Base-by-base conservation (phyloP, 2,113 vertebrate genomes). In the Odocoileus hemionus region DNA sequence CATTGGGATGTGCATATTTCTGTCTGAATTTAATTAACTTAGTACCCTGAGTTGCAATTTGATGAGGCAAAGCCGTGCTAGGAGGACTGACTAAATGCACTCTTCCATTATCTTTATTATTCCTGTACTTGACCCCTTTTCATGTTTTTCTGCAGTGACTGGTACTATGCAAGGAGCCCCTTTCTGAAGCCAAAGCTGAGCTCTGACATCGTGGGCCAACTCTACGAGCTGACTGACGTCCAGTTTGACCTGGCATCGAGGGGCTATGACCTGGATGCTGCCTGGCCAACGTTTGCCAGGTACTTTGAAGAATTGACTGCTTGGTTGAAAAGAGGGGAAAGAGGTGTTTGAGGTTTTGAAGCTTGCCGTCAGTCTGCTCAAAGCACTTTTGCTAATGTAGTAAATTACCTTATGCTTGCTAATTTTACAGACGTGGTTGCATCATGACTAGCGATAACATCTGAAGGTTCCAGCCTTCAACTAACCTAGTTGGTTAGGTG, bases 221-320 rank as follows among this genome's bases (percentile, higher is more conserved):
- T 99, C 43, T 99, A 99, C 19, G 99, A 99, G 98, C 99, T 99
- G 95, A 99, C 99, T 11, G 99, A 99, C 0, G 98, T 99, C 67
- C 99, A 99, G 95, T 99, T 99, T 98, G 99, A 99, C 98, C 98
- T 99, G 97, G 99, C 99, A 0, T 99, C 99, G 33, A 99, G 99
- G 98, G 99, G 99, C 92, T 99, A 99, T 8, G 99, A 99, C 98
- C 98, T 99, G 33, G 99, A 99, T 97, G 99, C 99, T 11, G 99
- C 99, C 64, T 99, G 99, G 99, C 99, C 99, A 2, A 97, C 98
- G 0, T 99, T 99, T 98, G 99, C 99, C 86, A 99, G 99, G 99
- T 99, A 99, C 97, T 89, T 30, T 54, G 58, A 87, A 60, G 43
- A n/a, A 55, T 4, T 55, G 55, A 25, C 33, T 21, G 13, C 9